Evolutionary conservation across 2,888 invertebrate species (phyloP).

Genomic region (Epinotia ramella): DNA sequence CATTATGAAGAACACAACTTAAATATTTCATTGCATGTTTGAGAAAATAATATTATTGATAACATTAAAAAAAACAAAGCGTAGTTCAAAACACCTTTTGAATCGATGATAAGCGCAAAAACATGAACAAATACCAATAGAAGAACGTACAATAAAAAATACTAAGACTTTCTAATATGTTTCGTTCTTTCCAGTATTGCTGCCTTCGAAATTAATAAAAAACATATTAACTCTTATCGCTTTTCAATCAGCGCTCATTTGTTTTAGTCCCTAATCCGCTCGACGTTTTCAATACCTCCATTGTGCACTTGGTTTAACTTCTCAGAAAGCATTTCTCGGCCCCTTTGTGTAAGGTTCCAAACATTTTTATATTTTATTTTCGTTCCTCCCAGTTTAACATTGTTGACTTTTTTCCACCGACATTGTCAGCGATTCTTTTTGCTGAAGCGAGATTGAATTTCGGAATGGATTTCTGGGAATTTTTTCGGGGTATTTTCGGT

Average conservation of each 20-base stretch:
- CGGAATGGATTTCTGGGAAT: slow-evolving; percentile 28
- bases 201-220: background rate
- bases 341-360: slow-evolving; percentile 57
- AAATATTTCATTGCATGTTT: too few species aligned
- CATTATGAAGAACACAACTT: too few species aligned
- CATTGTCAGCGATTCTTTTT: slow-evolving; percentile 47
- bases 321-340: slow-evolving; percentile 62
- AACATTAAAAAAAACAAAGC: background rate
- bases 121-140: too few species aligned
- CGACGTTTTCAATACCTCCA: slow-evolving; percentile 44
- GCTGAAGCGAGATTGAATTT: slow-evolving; percentile 43
- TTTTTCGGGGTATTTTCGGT: slow-evolving; percentile 28
- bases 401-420: slow-evolving; percentile 45
- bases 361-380: slow-evolving; percentile 62
- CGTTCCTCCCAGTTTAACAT: slow-evolving; percentile 68
- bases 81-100: too few species aligned
- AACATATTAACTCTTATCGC: too few species aligned
- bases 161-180: background rate
- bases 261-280: background rate
- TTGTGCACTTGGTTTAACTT: slow-evolving; percentile 54
- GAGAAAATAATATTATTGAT: too few species aligned
- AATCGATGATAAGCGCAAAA: too few species aligned
- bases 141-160: too few species aligned
- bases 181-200: background rate
- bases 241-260: background rate